Percentiles rank a stretch among this genome's conserved stretches.
Evolutionary conservation across 1,140 invertebrate species (phyloP).

Genomic region (Euglossa dilemma): DNA sequence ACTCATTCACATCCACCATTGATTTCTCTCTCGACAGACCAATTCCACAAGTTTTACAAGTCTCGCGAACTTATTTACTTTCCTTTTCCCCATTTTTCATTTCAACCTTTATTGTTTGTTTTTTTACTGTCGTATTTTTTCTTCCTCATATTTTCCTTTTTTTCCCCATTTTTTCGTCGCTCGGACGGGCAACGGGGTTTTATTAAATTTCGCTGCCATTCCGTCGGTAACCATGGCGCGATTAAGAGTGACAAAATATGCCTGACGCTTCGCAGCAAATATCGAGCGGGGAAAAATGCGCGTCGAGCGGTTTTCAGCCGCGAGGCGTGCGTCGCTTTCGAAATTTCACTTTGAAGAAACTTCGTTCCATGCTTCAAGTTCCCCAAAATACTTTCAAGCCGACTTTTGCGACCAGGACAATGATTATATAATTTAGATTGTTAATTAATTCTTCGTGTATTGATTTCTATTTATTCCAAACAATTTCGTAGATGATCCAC

Average conservation of each 20-base stretch:
- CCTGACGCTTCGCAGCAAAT: neutral
- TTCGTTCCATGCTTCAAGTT: neutral
- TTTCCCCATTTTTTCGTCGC: neutral
- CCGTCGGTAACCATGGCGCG: neutral
- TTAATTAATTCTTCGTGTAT: too few species aligned
- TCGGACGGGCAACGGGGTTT: neutral
- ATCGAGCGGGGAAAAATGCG: neutral
- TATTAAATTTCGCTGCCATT: neutral
- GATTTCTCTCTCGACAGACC: too few species aligned
- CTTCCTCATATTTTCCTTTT: neutral
- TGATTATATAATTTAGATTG: too few species aligned
- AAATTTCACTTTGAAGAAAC: neutral
- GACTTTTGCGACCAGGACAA: too few species aligned
- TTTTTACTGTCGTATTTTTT: too few species aligned
- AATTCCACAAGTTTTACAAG: neutral
- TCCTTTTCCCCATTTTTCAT: neutral
- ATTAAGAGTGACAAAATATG: constrained; percentile 12
- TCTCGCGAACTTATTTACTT: neutral
- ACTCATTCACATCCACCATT: too few species aligned
- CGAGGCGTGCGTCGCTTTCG: neutral
- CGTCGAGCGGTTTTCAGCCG: too few species aligned
- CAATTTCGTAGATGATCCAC: too few species aligned
- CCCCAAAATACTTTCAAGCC: too few species aligned
- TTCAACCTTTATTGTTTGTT: neutral
- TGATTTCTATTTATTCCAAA: too few species aligned